These are phyloP conservation scores for Bruchidius siliquastri DNA, from an alignment of 2,888 invertebrate species.

Conservation along the genomic window DNA sequence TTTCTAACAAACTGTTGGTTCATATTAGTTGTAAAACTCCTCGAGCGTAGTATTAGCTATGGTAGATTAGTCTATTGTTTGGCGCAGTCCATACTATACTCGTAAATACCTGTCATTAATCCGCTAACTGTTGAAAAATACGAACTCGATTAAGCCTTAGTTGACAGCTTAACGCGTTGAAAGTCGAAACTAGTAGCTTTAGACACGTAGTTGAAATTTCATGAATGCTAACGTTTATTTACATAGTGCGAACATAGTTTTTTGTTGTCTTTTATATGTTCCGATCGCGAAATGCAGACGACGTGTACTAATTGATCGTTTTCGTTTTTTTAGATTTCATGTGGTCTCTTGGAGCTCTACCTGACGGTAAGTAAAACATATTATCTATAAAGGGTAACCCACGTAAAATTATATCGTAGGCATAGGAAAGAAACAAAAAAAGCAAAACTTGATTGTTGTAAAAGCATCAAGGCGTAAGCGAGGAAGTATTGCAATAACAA, in stretches of 20 bases:
- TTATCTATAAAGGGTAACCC: too few species aligned
- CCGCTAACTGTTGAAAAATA: not conserved
- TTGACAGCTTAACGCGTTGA: not conserved
- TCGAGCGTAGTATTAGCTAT: constrained; percentile 20
- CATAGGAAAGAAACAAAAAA: too few species aligned
- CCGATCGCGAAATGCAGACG: not conserved
- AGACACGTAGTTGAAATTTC: constrained; percentile 49
- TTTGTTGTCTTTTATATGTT: constrained; percentile 26
- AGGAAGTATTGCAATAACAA: too few species aligned
- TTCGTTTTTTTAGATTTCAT: constrained; percentile 86
- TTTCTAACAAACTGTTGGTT: not conserved
- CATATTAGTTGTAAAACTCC: not conserved
- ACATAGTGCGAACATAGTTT: constrained; percentile 21
- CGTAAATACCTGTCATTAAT: not conserved
- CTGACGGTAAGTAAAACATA: constrained; percentile 79
- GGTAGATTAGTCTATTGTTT: constrained; percentile 37
- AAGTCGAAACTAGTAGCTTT: constrained; percentile 28
- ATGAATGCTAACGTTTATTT: constrained; percentile 44
- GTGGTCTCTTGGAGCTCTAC: constrained; percentile 97
- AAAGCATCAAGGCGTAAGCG: too few species aligned
- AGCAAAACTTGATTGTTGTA: too few species aligned
- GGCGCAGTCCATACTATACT: constrained; percentile 20
- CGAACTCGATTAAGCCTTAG: not conserved
- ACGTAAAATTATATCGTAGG: too few species aligned
- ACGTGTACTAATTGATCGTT: constrained; percentile 11